Evolutionary conservation across 53 echinoderm and acorn worm genomes (phyloP), one percentile per base, ranked within the genome.

Genomic region (Crossaster papposus): DNA sequence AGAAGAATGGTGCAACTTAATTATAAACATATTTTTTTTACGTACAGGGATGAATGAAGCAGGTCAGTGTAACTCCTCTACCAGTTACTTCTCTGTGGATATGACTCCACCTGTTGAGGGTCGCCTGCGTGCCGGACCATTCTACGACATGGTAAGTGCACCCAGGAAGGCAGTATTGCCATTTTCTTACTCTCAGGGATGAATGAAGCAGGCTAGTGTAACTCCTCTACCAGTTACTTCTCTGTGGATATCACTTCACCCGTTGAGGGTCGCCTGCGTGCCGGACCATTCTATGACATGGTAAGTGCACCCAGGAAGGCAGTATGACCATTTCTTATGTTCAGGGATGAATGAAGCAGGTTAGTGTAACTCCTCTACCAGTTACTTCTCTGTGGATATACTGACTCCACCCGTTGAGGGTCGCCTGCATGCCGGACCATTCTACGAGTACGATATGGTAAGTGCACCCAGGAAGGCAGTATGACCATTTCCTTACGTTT

Each of bases 221-320:
- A 80, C 63, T 31, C 79, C 0, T 86, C 88, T 17, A 91, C 83
- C 0, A 83, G 68, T 68, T 26, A 63, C 54, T 83, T 90, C 68
- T 78, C 72, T 31, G 90, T 92, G 44, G 92, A 92, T 54, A 32
- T 92, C 44, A 92, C 92, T 13, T 65, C 79, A 24, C 90, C 92
- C 17, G n/a, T 35, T 35, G 92, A 92, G 58, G 92, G 92, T 14
- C 74, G 71, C 7, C 36, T 92, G 26, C 68, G 84, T 28, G 78
- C 84, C 79, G 92, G 89, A 29, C 83, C 91, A 3, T 91, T 83
- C 68, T 90, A 90, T 77, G 79, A 86, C 73, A 91, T 91, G 91
- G 91, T 91, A 15, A 86, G 44, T 68, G 68, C 68, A n/a, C n/a
- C n/a, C n/a, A n/a, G n/a, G n/a, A n/a, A n/a, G n/a, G n/a, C n/a